Base-by-base conservation (phyloP, 2,888 invertebrate genomes). In the Portevinia maculata region DNA sequence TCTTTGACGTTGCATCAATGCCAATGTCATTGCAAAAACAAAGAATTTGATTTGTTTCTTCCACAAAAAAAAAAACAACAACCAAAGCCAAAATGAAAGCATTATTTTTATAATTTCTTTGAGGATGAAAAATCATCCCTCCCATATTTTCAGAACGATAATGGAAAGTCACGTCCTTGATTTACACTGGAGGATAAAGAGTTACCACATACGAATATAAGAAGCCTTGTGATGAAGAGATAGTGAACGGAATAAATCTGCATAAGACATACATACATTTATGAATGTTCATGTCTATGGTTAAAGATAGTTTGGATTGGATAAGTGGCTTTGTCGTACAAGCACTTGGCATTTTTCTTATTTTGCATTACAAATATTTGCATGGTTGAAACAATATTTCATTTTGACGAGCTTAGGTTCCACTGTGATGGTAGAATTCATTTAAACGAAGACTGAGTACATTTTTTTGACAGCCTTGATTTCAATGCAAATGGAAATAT, bases 91-190 rank as follows among this genome's bases (percentile, higher is more conserved):
- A 39, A 39, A 39, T 15, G 37, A 39, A 74, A 37, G 30, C 24
- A 64, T 34, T 28, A 15, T 48, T 37, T 50, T 28, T 24, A 48
- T 34, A 4, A 32, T 28, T 48, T 41, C 7, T 7, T 11, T 44
- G 52, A 64, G 67, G 55, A 62, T 59, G 57, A 62, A 69, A 55
- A 30, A 48, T 64, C 52, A 21, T 48, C 28, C 17, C 41, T 32
- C 28, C 46, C 50, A 19, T 64, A 32, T 67, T 59, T 79, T 28
- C 53, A 55, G 62, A 67, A 60, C 34, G 52, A 79, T 34, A 67
- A 67, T 57, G 46, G 44, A 69, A 74, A 74, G 79, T 74, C 76
- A 76, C 81, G 81, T 76, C 81, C 81, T 81, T 81, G 81, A 70
- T 59, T 70, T 64, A 64, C 70, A 52, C 53, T 46, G 30, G 19